Conservation (phyloP, 2,888 invertebrate genomes). For the Cartodere bifasciata region DNA sequence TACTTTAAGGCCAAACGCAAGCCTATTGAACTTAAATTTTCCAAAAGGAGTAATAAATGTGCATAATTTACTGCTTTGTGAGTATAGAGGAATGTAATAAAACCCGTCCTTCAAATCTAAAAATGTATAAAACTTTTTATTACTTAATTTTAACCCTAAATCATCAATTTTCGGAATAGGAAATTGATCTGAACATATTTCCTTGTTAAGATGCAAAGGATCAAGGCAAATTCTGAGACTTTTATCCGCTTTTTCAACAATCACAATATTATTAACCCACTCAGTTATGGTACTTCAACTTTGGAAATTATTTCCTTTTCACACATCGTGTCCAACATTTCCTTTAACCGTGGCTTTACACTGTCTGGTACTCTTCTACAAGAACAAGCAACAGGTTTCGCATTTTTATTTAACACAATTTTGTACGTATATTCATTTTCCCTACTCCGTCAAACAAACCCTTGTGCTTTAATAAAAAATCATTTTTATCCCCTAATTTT, state of each 20-base stretch:
- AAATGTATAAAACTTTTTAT: conserved; percentile 17
- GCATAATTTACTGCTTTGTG: conserved; percentile 11
- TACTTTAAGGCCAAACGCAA: conserved; percentile 14
- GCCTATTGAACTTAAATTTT: conserved; percentile 13
- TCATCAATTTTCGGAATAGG: conserved; percentile 18
- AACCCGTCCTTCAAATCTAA: conserved; percentile 19
- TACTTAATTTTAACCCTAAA: conserved; percentile 14
- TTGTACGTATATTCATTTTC: conserved; percentile 9
- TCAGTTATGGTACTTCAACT: conserved; percentile 13
- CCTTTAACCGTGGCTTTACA: conserved; percentile 12
- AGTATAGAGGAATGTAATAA: conserved; percentile 15
- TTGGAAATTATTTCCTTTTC: conserved; percentile 13
- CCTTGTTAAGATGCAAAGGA: conserved; percentile 12
- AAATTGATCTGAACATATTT: conserved; percentile 11
- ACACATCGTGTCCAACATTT: conserved; percentile 9
- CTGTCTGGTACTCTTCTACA: conserved; percentile 12
- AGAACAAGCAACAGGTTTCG: conserved; percentile 7
- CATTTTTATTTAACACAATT: conserved; percentile 11
- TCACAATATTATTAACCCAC: conserved; percentile 13
- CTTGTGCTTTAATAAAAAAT: conserved; percentile 12
- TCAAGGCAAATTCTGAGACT: conserved; percentile 12
- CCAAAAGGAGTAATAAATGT: conserved; percentile 18
- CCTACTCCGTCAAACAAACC: conserved; percentile 8
- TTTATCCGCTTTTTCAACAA: conserved; percentile 12
- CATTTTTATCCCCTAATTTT: not conserved